Evolutionary conservation across 2,888 invertebrate species (phyloP).

Genomic region (Germaria angustata): DNA sequence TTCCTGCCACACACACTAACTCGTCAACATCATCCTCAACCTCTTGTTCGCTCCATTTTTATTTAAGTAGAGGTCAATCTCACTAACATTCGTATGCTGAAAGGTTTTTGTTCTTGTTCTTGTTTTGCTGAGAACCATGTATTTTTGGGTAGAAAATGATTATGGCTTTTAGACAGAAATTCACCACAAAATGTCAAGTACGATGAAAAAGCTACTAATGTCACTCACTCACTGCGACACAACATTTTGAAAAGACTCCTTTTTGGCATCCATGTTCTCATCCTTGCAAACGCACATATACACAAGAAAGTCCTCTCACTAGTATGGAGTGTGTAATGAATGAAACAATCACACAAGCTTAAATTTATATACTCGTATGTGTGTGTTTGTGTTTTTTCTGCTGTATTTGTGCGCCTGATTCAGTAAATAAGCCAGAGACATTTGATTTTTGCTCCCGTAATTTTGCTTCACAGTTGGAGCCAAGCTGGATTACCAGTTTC

Average conservation of each 20-base stretch:
- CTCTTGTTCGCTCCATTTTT: background rate
- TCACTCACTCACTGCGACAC: constrained; percentile 34
- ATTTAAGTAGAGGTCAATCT: constrained; percentile 25
- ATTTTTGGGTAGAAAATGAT: constrained; percentile 45
- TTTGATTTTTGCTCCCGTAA: constrained; percentile 40
- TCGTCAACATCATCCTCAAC: background rate
- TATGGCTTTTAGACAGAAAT: constrained; percentile 79
- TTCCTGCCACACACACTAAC: constrained; percentile 49
- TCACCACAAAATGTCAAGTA: constrained; percentile 81
- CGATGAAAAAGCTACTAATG: constrained; percentile 75
- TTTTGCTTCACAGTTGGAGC: constrained; percentile 59
- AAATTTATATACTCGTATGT: background rate
- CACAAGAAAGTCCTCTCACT: background rate
- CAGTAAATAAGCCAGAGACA: constrained; percentile 61
- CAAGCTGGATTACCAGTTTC: constrained; percentile 66
- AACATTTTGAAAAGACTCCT: background rate
- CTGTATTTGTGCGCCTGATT: constrained; percentile 61
- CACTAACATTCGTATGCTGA: background rate
- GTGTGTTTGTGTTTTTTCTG: constrained; percentile 27
- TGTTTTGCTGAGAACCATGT: constrained; percentile 14
- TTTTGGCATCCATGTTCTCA: background rate
- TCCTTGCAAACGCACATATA: background rate
- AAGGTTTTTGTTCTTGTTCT: constrained; percentile 6
- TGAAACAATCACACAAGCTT: background rate
- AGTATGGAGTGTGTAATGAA: background rate